Base-by-base conservation (phyloP, 2,113 vertebrate species). In the Gobio gobio region DNA sequence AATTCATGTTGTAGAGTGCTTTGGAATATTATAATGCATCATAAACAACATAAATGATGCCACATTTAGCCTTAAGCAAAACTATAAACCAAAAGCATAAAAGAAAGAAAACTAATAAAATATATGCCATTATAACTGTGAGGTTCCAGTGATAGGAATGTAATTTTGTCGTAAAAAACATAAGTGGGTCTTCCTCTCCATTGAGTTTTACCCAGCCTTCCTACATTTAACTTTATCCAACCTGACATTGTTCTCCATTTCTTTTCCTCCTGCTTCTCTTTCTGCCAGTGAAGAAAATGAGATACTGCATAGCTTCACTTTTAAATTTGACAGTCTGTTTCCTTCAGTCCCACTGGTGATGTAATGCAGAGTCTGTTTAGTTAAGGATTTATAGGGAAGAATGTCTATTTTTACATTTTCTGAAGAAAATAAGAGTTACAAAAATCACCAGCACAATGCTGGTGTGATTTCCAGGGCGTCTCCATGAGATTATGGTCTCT, bases 291-390 rank as follows among this genome's bases (percentile, higher is more conserved):
- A 70, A 10, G 3, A 47, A 73, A 73, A 73, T 66, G 29, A 77
- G 33, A 43, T 22, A 16, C 12, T 49, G 51, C 22, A 66, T n/a
- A 24, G 26, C 61, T 66, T 45, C 26, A 45, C 70, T 16, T 83
- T 43, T 59, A 83, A 83, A 51, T 26, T n/a, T 66, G 54, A 66
- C 64, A 63, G 72, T 66, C 56, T 47, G 75, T 51, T 78, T 72
- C 64, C 54, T 47, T 86, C 18, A 58, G 26, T 82, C 18, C 16
- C 10, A 29, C 26, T 3, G 2, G 22, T 64, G 84, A 63, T 74
- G 56, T 59, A 78, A 78, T 22, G 29, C 29, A 18, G 49, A 26
- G 26, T 77, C 45, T 56, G 45, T 75, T 75, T 47, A 51, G 45
- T 75, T 26, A 75, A 72, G 10, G 10, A 20, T 72, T 72, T 72